Conservation (phyloP, 2,113 vertebrate species). For the Rhinogobius similis region DNA sequence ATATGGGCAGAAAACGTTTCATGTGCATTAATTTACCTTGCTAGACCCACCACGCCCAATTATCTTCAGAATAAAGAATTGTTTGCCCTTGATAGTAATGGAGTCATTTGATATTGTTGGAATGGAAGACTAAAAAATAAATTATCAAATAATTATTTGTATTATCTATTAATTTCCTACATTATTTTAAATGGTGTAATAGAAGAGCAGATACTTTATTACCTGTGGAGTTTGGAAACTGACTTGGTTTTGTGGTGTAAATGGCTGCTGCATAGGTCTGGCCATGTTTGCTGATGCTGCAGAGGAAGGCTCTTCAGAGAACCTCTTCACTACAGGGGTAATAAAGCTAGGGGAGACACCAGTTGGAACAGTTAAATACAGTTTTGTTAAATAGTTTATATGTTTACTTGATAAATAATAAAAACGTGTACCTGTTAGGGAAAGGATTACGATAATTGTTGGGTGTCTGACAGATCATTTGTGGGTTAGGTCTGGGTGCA, state of each 20-base stretch:
- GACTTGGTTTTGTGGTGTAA: constrained; percentile 63
- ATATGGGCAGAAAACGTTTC: not conserved
- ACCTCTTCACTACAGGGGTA: constrained; percentile 84
- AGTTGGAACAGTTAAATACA: not conserved
- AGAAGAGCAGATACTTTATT: not conserved
- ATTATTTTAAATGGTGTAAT: not conserved
- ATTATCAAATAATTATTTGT: constrained; percentile 6
- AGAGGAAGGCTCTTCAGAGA: constrained; percentile 70
- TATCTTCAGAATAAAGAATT: constrained; percentile 91
- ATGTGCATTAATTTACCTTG: constrained; percentile 79
- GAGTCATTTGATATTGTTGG: constrained; percentile 81
- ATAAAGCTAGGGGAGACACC: constrained; percentile 76
- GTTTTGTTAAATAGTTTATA: not conserved
- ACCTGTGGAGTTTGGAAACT: constrained; percentile 68
- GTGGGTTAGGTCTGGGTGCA: constrained; percentile 60
- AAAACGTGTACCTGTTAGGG: constrained; percentile 76
- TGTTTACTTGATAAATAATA: not conserved
- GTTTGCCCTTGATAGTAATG: constrained; percentile 86
- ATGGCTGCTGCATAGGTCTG: constrained; percentile 50
- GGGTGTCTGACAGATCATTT: constrained; percentile 80
- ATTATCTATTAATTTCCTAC: not conserved
- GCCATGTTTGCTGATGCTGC: constrained; percentile 78
- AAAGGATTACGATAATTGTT: constrained; percentile 65
- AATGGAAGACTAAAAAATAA: constrained; percentile 75
- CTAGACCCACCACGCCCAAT: constrained; percentile 96